Evolutionary conservation across 2,888 invertebrate genomes (phyloP), one percentile per base, ranked within the genome.

Genomic region (Rotaria socialis): DNA sequence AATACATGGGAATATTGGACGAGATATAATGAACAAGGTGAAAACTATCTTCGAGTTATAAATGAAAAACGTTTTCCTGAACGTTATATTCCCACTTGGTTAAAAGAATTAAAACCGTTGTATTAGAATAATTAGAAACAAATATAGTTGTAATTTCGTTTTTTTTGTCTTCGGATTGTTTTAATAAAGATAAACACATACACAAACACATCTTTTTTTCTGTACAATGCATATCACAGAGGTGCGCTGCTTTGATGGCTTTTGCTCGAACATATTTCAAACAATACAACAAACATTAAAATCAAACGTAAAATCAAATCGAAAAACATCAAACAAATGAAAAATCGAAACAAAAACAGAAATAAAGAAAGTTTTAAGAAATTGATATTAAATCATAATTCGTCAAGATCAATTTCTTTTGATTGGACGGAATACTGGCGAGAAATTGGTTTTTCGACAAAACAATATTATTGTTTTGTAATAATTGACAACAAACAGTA

Each of bases 1-100:
- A 8, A 67, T 35, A 35, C 67, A 7, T 67, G 67, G 67, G 67
- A 67, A 41, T 67, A 67, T 67, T 67, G 67, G 67, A 67, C 67
- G 7, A 35, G 67, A 35, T 67, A 67, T 67, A 67, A 67, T 67
- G 67, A 67, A 41, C 67, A 67, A 67, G 67, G 67, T 35, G 67
- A 67, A 19, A 35, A 35, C 35, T 67, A 19, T 67, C 67, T 67
- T 67, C 67, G 67, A 35, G 19, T 6, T 19, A 27, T 67, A 19
- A 67, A 67, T 67, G 67, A 67, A 35, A 67, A 67, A 35, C 67
- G 67, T 67, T 67, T 35, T 67, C 67, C 67, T 7, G 67, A 67
- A 67, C 67, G 67, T 35, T 67, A 67, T 67, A 67, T 67, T 3
- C 67, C 67, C 4, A 67, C 35, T 41, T 67, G 67, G 67, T 35